These are phyloP conservation scores for Caenorhabditis brenneri DNA, from an alignment of 1,140 invertebrate genomes.

Conservation along the genomic window DNA sequence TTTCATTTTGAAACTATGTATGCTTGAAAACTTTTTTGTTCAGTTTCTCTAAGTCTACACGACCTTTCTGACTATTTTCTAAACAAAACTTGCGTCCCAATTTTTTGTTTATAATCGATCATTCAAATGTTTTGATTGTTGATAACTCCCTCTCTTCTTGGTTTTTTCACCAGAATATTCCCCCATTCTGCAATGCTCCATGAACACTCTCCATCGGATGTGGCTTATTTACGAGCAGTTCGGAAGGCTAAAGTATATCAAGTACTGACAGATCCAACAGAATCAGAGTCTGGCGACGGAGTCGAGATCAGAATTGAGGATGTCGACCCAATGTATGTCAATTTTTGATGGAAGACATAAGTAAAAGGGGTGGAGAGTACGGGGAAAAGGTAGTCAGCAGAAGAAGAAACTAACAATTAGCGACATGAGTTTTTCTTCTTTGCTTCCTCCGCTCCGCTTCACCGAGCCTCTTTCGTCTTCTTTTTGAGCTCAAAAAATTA, in stretches of 20 bases:
- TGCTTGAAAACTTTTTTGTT: neutral
- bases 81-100: neutral
- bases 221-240: neutral
- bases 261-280: neutral
- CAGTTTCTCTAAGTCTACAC: neutral
- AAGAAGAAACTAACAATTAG: constrained; percentile 21
- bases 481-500: neutral
- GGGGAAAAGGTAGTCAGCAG: neutral
- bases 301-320: neutral
- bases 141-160: neutral
- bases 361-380: neutral
- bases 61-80: neutral
- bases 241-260: neutral
- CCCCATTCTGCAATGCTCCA: neutral
- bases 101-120: neutral
- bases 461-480: neutral
- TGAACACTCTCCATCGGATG: neutral
- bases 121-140: neutral
- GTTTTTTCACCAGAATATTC: too few species aligned
- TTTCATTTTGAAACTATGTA: too few species aligned
- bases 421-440: neutral
- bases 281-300: neutral
- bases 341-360: neutral
- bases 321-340: neutral
- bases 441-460: neutral